phyloP scores from a whole-genome alignment of 1,140 invertebrate genomes.

The Amyelois transitella region DNA sequence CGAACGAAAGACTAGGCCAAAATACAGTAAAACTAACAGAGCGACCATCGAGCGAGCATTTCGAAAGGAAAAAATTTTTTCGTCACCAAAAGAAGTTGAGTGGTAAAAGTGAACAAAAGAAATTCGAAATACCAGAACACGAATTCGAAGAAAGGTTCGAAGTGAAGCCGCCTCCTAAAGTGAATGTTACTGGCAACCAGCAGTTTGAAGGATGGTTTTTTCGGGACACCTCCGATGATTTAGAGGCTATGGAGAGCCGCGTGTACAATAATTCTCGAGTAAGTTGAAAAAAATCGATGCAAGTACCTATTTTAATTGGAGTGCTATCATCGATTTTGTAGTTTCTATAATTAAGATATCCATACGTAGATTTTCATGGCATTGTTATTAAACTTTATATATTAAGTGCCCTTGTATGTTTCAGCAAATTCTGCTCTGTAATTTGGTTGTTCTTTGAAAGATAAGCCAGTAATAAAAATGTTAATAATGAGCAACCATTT shows the following conservation, averaged over 20 bases:
- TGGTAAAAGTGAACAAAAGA: slow-evolving; percentile 32
- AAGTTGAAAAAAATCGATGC: too few species aligned
- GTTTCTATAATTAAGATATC: too few species aligned
- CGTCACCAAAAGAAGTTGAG: slow-evolving; percentile 55
- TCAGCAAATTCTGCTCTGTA: too few species aligned
- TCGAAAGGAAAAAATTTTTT: slow-evolving; percentile 50
- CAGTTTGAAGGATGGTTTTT: slow-evolving; percentile 59
- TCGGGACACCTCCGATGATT: slow-evolving; percentile 48
- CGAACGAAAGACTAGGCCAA: slow-evolving; percentile 31
- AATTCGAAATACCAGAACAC: slow-evolving; percentile 71
- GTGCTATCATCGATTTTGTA: too few species aligned
- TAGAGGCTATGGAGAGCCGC: slow-evolving; percentile 50
- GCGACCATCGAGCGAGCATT: slow-evolving; percentile 20
- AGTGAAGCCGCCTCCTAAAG: slow-evolving; percentile 60
- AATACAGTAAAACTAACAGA: slow-evolving; percentile 29
- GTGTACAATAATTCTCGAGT: slow-evolving; percentile 47
- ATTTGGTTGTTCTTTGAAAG: too few species aligned
- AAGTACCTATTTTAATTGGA: too few species aligned
- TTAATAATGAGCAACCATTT: too few species aligned
- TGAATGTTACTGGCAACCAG: slow-evolving; percentile 20
- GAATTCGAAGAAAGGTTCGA: slow-evolving; percentile 76
- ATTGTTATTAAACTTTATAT: too few species aligned
- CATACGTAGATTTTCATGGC: too few species aligned
- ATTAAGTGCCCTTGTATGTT: too few species aligned
- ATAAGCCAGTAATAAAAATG: too few species aligned